phyloP scores from a whole-genome alignment of 1,140 invertebrate species.

The Bathynomus jamesi region DNA sequence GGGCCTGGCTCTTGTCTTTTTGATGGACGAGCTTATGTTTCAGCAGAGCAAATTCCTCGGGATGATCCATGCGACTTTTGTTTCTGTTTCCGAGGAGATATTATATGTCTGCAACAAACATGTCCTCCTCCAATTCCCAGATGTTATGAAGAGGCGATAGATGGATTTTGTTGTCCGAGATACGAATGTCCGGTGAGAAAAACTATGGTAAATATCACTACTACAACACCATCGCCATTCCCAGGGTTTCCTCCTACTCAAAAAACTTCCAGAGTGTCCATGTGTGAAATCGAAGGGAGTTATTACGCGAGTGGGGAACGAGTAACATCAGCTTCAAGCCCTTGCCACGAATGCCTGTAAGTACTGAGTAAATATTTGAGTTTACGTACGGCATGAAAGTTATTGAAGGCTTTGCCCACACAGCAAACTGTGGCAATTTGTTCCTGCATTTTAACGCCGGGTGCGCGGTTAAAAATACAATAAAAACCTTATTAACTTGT shows the following conservation, averaged over 20 bases:
- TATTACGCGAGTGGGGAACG: slow-evolving; percentile 74
- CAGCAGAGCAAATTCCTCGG: slow-evolving; percentile 85
- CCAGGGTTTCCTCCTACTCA: slow-evolving; percentile 22
- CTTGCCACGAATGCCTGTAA: slow-evolving; percentile 87
- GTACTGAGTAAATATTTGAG: slow-evolving; percentile 46
- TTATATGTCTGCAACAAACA: slow-evolving; percentile 88
- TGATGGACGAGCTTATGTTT: slow-evolving; percentile 83
- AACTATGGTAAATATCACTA: slow-evolving; percentile 65
- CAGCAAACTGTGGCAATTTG: too few relatives aligned
- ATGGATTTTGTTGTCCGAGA: slow-evolving; percentile 86
- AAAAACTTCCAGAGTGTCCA: slow-evolving; percentile 40
- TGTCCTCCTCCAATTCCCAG: slow-evolving; percentile 85
- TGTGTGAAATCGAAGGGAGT: slow-evolving; percentile 72
- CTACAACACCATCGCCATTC: slow-evolving; percentile 54
- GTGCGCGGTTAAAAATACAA: too few relatives aligned
- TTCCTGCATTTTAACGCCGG: too few relatives aligned
- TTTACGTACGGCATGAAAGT: too few relatives aligned
- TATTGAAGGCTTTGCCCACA: too few relatives aligned
- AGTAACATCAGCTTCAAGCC: slow-evolving; percentile 73
- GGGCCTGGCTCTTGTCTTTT: slow-evolving; percentile 83
- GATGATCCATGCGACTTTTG: slow-evolving; percentile 93
- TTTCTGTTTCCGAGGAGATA: slow-evolving; percentile 93
- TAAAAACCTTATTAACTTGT: too few relatives aligned
- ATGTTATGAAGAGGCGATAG: slow-evolving; percentile 82
- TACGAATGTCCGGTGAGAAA: slow-evolving; percentile 76